Conservation (phyloP, 2,113 vertebrate species). For the Elephas maximus region DNA sequence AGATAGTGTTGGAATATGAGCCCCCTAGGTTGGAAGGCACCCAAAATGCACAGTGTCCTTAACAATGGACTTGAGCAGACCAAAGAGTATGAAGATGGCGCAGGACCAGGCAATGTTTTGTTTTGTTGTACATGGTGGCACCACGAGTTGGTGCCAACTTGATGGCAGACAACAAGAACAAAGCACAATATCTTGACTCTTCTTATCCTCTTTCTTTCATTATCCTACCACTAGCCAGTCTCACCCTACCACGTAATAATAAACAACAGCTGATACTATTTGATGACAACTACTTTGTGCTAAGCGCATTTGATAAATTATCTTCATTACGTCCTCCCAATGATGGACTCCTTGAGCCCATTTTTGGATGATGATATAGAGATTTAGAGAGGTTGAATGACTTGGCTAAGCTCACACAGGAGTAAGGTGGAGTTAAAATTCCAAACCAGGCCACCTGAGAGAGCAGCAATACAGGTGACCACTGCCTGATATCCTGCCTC, state of each 20-base stretch:
- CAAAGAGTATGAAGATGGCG: too few relatives aligned
- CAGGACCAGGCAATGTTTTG: too few relatives aligned
- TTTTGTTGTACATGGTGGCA: too few relatives aligned
- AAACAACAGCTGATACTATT: background rate
- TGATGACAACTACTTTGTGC: background rate
- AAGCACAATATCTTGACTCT: background rate
- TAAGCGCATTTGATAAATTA: slow-evolving; percentile 23
- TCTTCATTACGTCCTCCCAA: background rate
- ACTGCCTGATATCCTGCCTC: background rate
- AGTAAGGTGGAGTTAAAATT: background rate
- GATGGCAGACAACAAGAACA: too few relatives aligned
- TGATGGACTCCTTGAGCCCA: background rate
- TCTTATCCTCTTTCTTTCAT: background rate
- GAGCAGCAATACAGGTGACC: background rate
- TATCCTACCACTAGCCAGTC: background rate
- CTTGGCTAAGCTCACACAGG: background rate
- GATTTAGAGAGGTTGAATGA: background rate
- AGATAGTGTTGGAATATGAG: too few relatives aligned
- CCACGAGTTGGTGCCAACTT: too few relatives aligned
- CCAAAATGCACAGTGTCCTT: too few relatives aligned
- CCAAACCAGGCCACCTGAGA: background rate
- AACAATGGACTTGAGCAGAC: too few relatives aligned
- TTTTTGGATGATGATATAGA: background rate
- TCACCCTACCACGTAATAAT: background rate
- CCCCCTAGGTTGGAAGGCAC: too few relatives aligned